Base-by-base conservation (phyloP, 2,888 invertebrate genomes). In the Dascillus cervinus region DNA sequence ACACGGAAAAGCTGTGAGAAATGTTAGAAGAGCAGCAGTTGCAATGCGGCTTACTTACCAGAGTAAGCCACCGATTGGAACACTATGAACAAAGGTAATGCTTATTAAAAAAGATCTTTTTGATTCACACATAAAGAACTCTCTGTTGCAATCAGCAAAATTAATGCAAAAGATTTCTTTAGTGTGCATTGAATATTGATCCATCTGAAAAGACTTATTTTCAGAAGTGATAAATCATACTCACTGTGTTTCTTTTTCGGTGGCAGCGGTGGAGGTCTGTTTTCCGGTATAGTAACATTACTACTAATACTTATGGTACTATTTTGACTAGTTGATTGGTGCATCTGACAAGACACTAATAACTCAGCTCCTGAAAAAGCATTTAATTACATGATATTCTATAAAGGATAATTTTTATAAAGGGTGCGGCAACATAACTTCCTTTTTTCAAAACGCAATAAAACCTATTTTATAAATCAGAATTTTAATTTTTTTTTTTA, bases 11-110 rank as follows among this genome's bases (percentile, higher is more conserved):
- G n/a, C n/a, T n/a, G n/a, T n/a, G n/a, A n/a, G n/a, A n/a, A n/a
- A n/a, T n/a, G n/a, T n/a, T n/a, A n/a, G n/a, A n/a, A n/a, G n/a
- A n/a, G n/a, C n/a, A n/a, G n/a, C n/a, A n/a, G n/a, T n/a, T n/a
- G n/a, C n/a, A n/a, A n/a, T n/a, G n/a, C n/a, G 66, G 71, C 73
- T 73, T 71, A 82, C 88, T 88, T 87, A 88, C 88, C 88, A 72
- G 87, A 88, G 77, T 87, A 88, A 71, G 88, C 88, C 82, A 88
- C 87, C 74, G 86, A 87, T 82, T 88, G 88, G 84, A 88, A 88
- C 87, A 87, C 87, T 88, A 81, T 60, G 65, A 65, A 55, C 45
- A 52, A 40, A 50, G 48, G 40, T 41, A 34, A 43, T 27, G 28
- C 29, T n/a, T 30, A 64, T 67, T 66, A 66, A 59, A 66, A 66